phyloP scores from a whole-genome alignment of 2,113 vertebrate species.

The Podarcis raffonei region DNA sequence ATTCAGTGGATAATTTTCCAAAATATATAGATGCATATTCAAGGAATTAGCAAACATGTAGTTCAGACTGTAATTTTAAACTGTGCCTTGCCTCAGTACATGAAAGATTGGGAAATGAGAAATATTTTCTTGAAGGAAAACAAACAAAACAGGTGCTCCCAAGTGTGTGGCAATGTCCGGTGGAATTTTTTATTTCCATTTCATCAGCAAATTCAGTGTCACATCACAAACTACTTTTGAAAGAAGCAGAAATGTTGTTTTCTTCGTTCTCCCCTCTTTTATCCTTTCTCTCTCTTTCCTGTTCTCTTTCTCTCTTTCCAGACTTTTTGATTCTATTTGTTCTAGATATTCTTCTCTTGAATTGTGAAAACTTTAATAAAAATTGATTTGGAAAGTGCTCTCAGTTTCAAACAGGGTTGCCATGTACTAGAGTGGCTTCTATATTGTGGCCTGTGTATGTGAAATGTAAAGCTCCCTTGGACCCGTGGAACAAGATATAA shows the following conservation, averaged over 20 bases:
- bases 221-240: background rate
- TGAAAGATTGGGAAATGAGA: constrained; percentile 65
- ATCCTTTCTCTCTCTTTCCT: too few relatives aligned
- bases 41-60: constrained; percentile 18
- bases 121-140: background rate
- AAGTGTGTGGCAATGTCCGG: background rate
- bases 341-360: too few relatives aligned
- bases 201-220: background rate
- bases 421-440: background rate
- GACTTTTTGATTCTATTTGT: too few relatives aligned
- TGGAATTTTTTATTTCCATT: background rate
- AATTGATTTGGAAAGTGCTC: too few relatives aligned
- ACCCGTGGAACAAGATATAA: background rate
- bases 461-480: background rate
- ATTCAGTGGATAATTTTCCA: constrained; percentile 18
- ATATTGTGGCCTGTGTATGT: too few relatives aligned
- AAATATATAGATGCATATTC: background rate
- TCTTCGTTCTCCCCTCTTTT: too few relatives aligned
- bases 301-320: too few relatives aligned
- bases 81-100: constrained; percentile 4
- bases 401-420: background rate
- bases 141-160: background rate
- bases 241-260: too few relatives aligned
- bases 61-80: constrained; percentile 20
- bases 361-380: too few relatives aligned